Evolutionary conservation across 2,113 vertebrate species (phyloP).

Genomic region (Silurus glanis): DNA sequence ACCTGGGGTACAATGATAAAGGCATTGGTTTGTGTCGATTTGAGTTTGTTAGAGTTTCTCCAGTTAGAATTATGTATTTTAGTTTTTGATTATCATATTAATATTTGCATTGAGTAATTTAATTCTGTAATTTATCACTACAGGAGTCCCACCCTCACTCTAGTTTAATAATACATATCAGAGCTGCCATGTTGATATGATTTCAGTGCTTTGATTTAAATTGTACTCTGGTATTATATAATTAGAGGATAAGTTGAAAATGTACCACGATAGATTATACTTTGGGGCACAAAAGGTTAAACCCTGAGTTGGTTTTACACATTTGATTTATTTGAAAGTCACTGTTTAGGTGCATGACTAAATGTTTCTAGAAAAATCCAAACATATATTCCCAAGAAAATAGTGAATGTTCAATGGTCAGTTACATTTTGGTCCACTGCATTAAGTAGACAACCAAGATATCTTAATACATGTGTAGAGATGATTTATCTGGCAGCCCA

Average conservation of each 20-base stretch:
- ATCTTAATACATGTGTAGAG: not conserved
- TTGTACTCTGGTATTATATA: not conserved
- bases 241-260: not conserved
- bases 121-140: not conserved
- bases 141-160: not conserved
- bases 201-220: not conserved
- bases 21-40: not conserved
- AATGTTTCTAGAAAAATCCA: not conserved
- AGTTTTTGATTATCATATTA: conserved; percentile 1
- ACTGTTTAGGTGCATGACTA: not conserved
- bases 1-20: not conserved
- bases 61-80: not conserved
- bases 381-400: not conserved
- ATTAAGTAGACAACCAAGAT: not conserved
- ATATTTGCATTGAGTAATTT: not conserved
- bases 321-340: not conserved
- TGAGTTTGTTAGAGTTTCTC: not conserved
- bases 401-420: not conserved
- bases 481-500: not conserved
- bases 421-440: not conserved
- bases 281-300: not conserved
- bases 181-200: not conserved
- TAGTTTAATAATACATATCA: not conserved
- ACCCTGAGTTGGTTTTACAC: not conserved
- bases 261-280: not conserved